These are phyloP conservation scores for Nomada hirtipes DNA, from an alignment of 2,888 invertebrate species.

Conservation along the genomic window DNA sequence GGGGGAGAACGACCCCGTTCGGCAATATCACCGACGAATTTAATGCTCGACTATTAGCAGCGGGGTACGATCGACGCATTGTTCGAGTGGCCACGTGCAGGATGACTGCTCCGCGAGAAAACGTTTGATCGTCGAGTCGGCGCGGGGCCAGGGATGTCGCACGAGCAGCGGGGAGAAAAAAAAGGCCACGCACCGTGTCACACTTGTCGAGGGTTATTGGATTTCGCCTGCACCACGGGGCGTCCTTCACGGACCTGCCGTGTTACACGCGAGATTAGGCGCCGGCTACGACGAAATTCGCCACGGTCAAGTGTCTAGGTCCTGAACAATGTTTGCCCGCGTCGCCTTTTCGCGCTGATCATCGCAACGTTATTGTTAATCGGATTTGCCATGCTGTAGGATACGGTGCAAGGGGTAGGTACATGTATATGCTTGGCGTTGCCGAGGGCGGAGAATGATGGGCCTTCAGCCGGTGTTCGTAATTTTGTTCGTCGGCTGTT, in stretches of 20 bases:
- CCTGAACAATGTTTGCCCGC: slow-evolving; percentile 21
- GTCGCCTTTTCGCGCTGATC: slow-evolving; percentile 11
- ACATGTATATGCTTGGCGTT: too few relatives aligned
- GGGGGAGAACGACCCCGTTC: slow-evolving; percentile 67
- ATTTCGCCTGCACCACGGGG: slow-evolving; percentile 77
- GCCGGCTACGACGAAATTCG: slow-evolving; percentile 75
- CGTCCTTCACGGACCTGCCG: slow-evolving; percentile 76
- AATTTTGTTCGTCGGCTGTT: too few relatives aligned
- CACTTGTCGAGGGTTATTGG: slow-evolving; percentile 81
- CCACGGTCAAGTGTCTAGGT: slow-evolving; percentile 77
- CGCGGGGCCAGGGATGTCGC: not conserved
- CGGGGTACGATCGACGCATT: slow-evolving; percentile 75
- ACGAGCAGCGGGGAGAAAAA: slow-evolving; percentile 27
- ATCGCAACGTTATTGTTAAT: slow-evolving; percentile 1
- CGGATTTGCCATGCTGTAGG: not conserved
- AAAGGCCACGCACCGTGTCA: slow-evolving; percentile 73
- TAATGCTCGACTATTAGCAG: slow-evolving; percentile 83
- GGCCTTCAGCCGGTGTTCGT: too few relatives aligned
- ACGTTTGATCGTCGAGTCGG: slow-evolving; percentile 65
- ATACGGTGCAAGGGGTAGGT: not conserved
- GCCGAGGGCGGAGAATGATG: too few relatives aligned
- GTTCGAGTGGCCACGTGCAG: slow-evolving; percentile 81
- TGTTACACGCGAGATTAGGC: slow-evolving; percentile 82
- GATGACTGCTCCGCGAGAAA: slow-evolving; percentile 58
- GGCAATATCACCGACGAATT: slow-evolving; percentile 83